Base-by-base conservation (phyloP, 2,888 invertebrate genomes). In the Drosophila maculinotata region DNA sequence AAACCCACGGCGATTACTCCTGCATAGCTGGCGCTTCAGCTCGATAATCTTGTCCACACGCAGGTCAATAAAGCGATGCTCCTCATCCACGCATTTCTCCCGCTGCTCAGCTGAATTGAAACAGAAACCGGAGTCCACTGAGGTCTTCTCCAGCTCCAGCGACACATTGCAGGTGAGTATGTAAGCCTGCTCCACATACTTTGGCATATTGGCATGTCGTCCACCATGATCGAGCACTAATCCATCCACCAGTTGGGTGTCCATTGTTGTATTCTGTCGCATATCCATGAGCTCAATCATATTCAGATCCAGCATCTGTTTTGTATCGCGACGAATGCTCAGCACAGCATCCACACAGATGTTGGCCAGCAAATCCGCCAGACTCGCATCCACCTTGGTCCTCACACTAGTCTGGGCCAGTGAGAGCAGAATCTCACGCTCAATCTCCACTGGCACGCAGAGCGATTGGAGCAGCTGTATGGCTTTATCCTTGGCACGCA, bases 251-350 rank as follows among this genome's bases (percentile, higher is more conserved):
- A 98, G 92, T 57, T 93, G 92, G 0, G 96, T 96, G 82, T 97
- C 96, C 1, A 95, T 94, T 30, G 95, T 95, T 36, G 96, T 96
- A 91, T 96, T 95, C 87, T 97, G 97, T 87, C 97, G 96, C 98
- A 99, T 99, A 90, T 99, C 98, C 97, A 98, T 97, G 44, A 99
- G 93, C 92, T 99, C 99, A 39, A 99, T 95, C 99, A 99, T 99
- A 90, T 99, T 98, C 68, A 99, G 93, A 92, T 99, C 99, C 2
- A 97, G 94, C 0, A 94, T 93, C 5, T 45, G 41, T 17, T 54
- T 39, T 1, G 14, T 42, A 38, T 93, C 94, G 47, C 93, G 92
- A 49, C 90, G 92, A 77, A 99, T 96, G 6, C 96, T 93, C 68
- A 98, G 92, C 15, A 99, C 94, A 0, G 97, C 98, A 91, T 99